A percentile compares a stretch with the other conserved stretches of the same genome.
Conservation (phyloP, 2,113 vertebrate genomes). For the Todiramphus chloris region DNA sequence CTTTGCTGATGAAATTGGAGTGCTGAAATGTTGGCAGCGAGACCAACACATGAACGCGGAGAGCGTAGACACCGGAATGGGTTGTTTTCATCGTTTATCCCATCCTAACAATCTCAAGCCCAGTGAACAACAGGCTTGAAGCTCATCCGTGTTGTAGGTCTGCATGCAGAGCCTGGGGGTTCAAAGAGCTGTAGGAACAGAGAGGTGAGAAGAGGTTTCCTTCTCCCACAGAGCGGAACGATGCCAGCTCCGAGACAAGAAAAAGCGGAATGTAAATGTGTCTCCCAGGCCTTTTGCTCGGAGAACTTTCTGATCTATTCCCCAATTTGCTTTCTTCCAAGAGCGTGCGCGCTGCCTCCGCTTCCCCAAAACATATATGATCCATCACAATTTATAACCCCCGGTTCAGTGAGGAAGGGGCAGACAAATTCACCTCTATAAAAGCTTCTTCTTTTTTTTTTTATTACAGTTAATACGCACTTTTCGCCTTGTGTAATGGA, state of each 20-base stretch:
- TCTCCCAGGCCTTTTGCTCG: not conserved
- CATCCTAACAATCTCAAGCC: rapidly evolving
- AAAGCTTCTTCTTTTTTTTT: conserved; percentile 40
- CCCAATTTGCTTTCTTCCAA: not conserved
- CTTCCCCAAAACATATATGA: conserved; percentile 4
- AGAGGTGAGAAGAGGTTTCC: not conserved
- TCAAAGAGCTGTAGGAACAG: not conserved
- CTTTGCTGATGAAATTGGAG: not conserved
- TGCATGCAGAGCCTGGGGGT: rapidly evolving
- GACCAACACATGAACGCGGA: not conserved
- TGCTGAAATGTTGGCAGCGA: rapidly evolving
- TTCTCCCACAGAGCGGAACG: not conserved
- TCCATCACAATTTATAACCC: conserved; percentile 36
- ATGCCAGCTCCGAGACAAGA: rapidly evolving
- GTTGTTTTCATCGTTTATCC: not conserved
- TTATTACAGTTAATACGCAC: not conserved
- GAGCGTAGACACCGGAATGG: not conserved
- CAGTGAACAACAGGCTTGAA: not conserved
- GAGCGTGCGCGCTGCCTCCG: rapidly evolving
- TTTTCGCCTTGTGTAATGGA: conserved; percentile 44
- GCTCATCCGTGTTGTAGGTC: not conserved
- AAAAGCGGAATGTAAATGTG: not conserved
- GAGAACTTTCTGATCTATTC: conserved; percentile 10
- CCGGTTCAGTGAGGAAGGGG: not conserved
- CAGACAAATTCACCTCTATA: conserved; percentile 44